phyloP scores from a whole-genome alignment of 2,797 vertebrate genomes.

The Iguana delicatissima region DNA sequence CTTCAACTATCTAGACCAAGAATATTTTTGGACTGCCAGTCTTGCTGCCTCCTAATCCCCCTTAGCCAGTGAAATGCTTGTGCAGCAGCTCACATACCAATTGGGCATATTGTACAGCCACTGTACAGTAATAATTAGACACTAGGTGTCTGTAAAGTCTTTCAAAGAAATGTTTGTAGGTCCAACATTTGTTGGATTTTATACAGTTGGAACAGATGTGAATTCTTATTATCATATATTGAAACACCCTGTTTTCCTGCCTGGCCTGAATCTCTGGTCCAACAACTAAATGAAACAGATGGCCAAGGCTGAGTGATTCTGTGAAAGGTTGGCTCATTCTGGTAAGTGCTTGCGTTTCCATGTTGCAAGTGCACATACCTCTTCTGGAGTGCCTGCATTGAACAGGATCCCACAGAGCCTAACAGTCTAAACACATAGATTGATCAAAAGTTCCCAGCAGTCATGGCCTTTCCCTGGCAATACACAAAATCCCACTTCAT shows the following conservation, averaged over 20 bases:
- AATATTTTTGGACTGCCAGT: slow-evolving; percentile 42
- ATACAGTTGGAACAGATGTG: slow-evolving; percentile 21
- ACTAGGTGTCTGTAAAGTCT: slow-evolving; percentile 72
- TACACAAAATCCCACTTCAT: slow-evolving; percentile 9
- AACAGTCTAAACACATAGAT: background rate
- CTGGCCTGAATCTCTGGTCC: background rate
- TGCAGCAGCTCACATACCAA: slow-evolving; percentile 50
- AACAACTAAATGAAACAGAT: background rate
- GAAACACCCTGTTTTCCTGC: background rate
- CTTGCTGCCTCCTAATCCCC: slow-evolving; percentile 52
- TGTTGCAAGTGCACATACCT: background rate
- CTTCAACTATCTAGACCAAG: background rate
- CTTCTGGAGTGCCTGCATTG: background rate
- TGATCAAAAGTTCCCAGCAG: background rate
- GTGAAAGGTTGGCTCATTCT: background rate
- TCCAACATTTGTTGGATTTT: slow-evolving; percentile 69
- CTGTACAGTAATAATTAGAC: slow-evolving; percentile 70
- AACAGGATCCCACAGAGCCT: background rate
- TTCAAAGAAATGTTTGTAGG: slow-evolving; percentile 59
- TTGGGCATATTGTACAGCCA: slow-evolving; percentile 73
- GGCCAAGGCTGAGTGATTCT: background rate
- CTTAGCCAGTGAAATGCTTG: slow-evolving; percentile 40
- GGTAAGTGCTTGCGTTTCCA: background rate
- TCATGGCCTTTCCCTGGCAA: background rate
- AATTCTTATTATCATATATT: slow-evolving; percentile 27